Evolutionary conservation across 2,888 invertebrate genomes (phyloP).

Genomic region (Euplagia quadripunctaria): DNA sequence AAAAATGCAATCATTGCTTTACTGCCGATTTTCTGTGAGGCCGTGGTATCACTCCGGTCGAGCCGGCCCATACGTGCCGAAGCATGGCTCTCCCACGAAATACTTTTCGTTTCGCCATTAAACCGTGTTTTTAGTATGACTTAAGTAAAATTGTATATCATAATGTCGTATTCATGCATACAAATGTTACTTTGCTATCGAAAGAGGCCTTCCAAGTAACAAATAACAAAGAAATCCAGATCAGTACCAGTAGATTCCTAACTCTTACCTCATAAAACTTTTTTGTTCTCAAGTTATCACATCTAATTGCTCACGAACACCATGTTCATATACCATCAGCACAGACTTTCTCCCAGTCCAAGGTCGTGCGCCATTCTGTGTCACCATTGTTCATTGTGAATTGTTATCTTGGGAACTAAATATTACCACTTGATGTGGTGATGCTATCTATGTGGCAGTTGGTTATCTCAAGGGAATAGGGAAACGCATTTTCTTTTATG

Average conservation of each 20-base stretch:
- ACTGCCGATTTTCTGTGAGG: no score
- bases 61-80: no score
- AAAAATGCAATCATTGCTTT: no score
- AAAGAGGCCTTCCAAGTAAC: no score
- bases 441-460: constrained; percentile 1
- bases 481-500: constrained; percentile 2
- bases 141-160: no score
- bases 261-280: background rate
- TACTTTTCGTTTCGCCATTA: no score
- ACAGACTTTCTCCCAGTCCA: constrained; percentile 53
- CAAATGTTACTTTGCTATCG: no score
- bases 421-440: constrained; percentile 10
- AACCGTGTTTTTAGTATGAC: no score
- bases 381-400: constrained; percentile 57
- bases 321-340: constrained; percentile 1
- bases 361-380: constrained; percentile 49
- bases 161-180: no score
- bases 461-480: constrained; percentile 6
- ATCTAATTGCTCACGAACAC: constrained; percentile 11
- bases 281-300: constrained; percentile 7
- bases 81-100: no score
- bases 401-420: constrained; percentile 49
- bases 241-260: background rate
- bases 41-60: no score
- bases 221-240: background rate